Conservation (phyloP, 2,797 vertebrate genomes). For the Pangasius macronema region DNA sequence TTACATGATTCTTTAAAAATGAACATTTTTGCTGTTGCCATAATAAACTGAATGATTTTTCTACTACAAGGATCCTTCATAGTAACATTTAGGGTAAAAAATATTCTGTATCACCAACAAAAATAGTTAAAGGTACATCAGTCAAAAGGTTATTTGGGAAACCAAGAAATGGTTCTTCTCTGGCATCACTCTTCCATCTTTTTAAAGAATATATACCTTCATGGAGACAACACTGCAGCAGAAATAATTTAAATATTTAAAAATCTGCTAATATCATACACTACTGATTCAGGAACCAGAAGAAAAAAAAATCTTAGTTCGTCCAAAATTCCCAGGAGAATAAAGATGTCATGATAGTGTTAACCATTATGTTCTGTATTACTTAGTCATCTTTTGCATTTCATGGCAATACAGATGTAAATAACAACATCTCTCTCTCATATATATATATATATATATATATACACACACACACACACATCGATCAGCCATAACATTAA, state of each 20-base stretch:
- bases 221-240: not conserved
- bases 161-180: not conserved
- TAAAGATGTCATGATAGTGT: not conserved
- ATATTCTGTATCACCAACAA: not conserved
- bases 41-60: not conserved
- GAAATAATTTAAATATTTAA: not conserved
- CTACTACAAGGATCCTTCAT: not conserved
- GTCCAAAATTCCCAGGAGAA: not conserved
- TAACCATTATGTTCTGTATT: not conserved
- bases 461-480: too few relatives aligned
- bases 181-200: not conserved
- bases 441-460: too few relatives aligned
- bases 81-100: not conserved
- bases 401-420: not conserved
- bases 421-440: not conserved
- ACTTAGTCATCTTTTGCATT: not conserved
- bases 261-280: not conserved
- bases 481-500: too few relatives aligned
- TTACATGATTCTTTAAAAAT: not conserved
- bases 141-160: not conserved
- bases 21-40: not conserved
- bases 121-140: not conserved
- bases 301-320: not conserved
- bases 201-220: not conserved
- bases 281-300: not conserved